Evolutionary conservation across 2,797 vertebrate genomes (phyloP).

Genomic region (Acanthurus tractus): DNA sequence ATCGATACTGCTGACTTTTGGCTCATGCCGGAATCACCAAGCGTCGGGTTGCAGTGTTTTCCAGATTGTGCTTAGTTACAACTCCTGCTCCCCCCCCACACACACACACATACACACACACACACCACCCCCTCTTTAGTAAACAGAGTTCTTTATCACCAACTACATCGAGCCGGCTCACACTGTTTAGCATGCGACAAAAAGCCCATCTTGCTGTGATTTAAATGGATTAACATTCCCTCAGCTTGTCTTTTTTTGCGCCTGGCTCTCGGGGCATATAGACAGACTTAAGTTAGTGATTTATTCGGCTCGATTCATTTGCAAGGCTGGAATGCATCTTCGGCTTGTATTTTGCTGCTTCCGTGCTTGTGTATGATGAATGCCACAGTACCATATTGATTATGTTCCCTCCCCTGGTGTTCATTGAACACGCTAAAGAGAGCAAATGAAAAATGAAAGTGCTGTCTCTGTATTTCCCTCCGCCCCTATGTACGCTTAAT

Average conservation of each 20-base stretch:
- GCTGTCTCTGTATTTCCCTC: conserved; percentile 63
- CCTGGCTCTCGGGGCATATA: conserved; percentile 49
- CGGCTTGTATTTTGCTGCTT: conserved; percentile 54
- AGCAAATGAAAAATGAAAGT: conserved; percentile 86
- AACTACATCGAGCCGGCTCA: conserved; percentile 61
- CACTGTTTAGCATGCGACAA: conserved; percentile 59
- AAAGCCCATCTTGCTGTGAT: conserved; percentile 70
- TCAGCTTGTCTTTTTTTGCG: conserved; percentile 56
- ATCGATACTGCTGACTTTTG: conserved; percentile 78
- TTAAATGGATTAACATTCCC: conserved; percentile 74
- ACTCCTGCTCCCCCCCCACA: conserved; percentile 54
- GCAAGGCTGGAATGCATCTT: conserved; percentile 55
- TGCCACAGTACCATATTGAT: conserved; percentile 83
- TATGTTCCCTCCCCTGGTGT: conserved; percentile 76
- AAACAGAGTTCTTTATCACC: conserved; percentile 71
- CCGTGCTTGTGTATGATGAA: conserved; percentile 82
- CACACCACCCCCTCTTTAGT: conserved; percentile 37
- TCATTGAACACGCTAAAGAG: conserved; percentile 80
- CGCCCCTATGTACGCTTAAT: conserved; percentile 63
- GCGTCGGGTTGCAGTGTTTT: conserved; percentile 62
- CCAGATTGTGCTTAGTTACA: conserved; percentile 26
- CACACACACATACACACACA: not conserved
- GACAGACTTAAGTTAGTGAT: conserved; percentile 73
- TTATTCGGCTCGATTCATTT: conserved; percentile 68
- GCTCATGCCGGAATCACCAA: conserved; percentile 65